Percentiles rank a stretch among this genome's conserved stretches.
Evolutionary conservation across 2,113 vertebrate species (phyloP).

Genomic region (Chloroceryle aenea): DNA sequence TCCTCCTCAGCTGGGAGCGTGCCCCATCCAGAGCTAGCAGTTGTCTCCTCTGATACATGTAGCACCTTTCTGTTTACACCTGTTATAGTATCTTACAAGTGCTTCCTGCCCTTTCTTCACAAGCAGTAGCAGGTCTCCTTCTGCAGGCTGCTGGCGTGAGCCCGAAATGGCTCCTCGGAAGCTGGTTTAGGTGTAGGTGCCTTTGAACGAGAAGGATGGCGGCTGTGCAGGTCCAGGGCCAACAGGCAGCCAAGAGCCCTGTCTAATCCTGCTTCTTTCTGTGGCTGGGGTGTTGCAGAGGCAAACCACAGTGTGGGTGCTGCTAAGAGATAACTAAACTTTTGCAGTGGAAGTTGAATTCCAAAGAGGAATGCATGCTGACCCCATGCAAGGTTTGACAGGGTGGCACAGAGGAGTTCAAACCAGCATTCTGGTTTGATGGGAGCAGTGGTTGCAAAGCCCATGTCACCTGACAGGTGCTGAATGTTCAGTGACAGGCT

Average conservation of each 20-base stretch:
- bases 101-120: not conserved
- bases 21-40: not conserved
- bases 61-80: not conserved
- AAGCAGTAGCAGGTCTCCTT: rapidly evolving
- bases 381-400: not conserved
- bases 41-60: not conserved
- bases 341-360: not conserved
- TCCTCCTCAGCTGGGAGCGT: rapidly evolving
- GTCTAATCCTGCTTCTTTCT: not conserved
- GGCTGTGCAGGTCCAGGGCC: not conserved
- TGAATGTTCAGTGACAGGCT: not conserved
- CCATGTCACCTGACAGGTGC: not conserved
- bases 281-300: not conserved
- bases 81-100: not conserved
- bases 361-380: not conserved
- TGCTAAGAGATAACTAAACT: not conserved
- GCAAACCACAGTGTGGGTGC: not conserved
- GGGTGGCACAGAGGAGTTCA: not conserved
- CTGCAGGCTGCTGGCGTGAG: not conserved
- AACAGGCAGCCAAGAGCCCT: not conserved
- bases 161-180: not conserved
- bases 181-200: not conserved
- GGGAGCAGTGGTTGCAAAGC: not conserved
- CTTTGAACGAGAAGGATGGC: not conserved
- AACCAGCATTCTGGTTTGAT: not conserved